phyloP scores from a whole-genome alignment of 2,113 vertebrate genomes.

The Tetrax tetrax region DNA sequence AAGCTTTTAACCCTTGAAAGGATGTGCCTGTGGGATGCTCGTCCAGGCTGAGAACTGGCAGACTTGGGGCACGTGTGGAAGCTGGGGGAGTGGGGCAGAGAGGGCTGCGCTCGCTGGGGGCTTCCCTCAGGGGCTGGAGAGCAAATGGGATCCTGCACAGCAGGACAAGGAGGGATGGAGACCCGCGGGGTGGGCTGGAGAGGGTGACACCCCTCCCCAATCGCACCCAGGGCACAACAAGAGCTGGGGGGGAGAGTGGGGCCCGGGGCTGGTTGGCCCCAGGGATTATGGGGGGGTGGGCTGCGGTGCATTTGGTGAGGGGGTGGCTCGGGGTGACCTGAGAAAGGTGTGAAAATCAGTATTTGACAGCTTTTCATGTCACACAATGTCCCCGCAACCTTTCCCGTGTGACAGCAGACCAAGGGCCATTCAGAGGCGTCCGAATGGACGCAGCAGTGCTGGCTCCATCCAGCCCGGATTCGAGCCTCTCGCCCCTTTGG shows the following conservation, averaged over 20 bases:
- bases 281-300: neutral
- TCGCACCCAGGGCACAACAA: neutral
- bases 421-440: neutral
- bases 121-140: rapidly evolving
- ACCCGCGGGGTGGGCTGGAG: neutral
- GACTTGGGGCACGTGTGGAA: neutral
- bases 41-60: neutral
- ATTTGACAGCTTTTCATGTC: neutral
- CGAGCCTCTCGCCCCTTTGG: neutral
- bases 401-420: neutral
- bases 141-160: neutral
- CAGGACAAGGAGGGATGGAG: neutral
- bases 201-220: neutral
- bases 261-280: neutral
- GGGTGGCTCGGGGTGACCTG: neutral
- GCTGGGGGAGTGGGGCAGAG: rapidly evolving
- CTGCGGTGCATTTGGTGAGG: neutral
- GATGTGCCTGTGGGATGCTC: neutral
- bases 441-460: rapidly evolving
- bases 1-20: slow-evolving; percentile 43
- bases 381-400: neutral
- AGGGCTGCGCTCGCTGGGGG: neutral
- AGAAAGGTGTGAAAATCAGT: neutral
- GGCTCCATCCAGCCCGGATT: neutral
- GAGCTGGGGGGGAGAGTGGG: neutral